These are phyloP conservation scores for Astreopora myriophthalma DNA, from an alignment of 64 coral and sea anemone species.

Conservation along the genomic window DNA sequence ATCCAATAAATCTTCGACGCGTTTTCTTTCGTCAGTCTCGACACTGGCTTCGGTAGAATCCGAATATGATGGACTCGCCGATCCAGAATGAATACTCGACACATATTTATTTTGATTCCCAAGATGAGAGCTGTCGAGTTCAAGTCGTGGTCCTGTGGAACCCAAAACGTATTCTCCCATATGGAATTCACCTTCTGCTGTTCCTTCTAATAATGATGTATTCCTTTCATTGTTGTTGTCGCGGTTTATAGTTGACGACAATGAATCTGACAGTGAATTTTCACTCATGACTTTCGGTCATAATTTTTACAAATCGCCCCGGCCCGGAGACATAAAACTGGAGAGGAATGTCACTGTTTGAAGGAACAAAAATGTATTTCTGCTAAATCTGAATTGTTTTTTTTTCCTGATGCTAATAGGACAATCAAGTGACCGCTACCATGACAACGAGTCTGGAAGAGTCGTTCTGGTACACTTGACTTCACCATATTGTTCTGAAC, in stretches of 20 bases:
- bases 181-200: background rate
- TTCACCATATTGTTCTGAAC: background rate
- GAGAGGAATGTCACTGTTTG: background rate
- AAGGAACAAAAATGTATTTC: background rate
- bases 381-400: background rate
- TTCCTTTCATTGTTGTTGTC: background rate
- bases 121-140: background rate
- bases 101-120: background rate
- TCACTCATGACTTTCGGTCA: background rate
- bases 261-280: background rate
- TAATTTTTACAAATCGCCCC: background rate
- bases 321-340: background rate
- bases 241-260: background rate
- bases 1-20: background rate
- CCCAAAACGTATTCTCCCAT: background rate
- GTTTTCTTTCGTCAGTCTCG: background rate
- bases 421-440: background rate
- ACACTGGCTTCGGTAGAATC: background rate
- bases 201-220: background rate
- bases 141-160: background rate
- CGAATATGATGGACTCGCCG: background rate
- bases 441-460: background rate
- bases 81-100: background rate
- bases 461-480: background rate
- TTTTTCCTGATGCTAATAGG: constrained; percentile 20